Evolutionary conservation across 2,888 invertebrate species (phyloP).

Genomic region (Siphlonurus alternatus): DNA sequence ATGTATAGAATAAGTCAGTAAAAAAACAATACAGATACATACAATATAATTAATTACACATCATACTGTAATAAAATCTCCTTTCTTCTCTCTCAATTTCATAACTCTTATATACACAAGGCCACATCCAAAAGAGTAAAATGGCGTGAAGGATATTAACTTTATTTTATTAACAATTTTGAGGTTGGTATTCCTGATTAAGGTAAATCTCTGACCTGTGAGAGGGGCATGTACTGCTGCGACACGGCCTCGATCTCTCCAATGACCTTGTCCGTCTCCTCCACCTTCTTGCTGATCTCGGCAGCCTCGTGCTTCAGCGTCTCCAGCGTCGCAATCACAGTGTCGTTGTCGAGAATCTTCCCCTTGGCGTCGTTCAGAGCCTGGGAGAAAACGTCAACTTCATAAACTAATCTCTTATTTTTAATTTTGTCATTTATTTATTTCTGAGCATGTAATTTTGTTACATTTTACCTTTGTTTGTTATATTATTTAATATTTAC

Average conservation of each 20-base stretch:
- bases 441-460: background rate
- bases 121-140: too few relatives aligned
- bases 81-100: too few relatives aligned
- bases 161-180: too few relatives aligned
- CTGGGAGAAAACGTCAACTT: constrained; percentile 12
- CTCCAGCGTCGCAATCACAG: constrained; percentile 94
- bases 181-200: constrained; percentile 11
- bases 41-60: too few relatives aligned
- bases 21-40: too few relatives aligned
- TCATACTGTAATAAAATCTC: too few relatives aligned
- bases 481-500: too few relatives aligned
- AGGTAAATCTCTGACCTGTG: constrained; percentile 60
- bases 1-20: too few relatives aligned
- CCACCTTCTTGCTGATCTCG: constrained; percentile 86
- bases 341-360: constrained; percentile 93
- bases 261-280: constrained; percentile 94
- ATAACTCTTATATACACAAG: too few relatives aligned
- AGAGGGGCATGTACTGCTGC: constrained; percentile 89
- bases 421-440: background rate
- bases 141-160: too few relatives aligned
- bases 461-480: background rate
- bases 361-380: constrained; percentile 98
- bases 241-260: constrained; percentile 95
- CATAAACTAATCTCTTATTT: background rate
- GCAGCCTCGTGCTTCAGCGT: constrained; percentile 96